Evolutionary conservation across 1,140 invertebrate species (phyloP).

Genomic region (Ctenoplectra terminalis): DNA sequence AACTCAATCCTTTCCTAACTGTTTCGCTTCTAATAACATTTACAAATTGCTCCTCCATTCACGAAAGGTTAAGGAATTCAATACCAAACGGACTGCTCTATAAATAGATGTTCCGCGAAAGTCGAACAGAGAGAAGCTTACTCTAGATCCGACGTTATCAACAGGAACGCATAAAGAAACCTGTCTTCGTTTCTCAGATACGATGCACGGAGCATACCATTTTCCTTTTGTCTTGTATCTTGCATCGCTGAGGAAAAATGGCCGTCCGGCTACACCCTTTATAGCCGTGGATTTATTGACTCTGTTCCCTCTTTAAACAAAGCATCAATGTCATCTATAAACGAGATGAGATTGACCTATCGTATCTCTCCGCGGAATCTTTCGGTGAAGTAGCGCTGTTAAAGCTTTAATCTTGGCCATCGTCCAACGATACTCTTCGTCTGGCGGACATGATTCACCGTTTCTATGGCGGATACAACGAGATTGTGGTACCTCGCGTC

Average conservation of each 20-base stretch:
- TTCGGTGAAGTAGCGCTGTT: conserved; percentile 2
- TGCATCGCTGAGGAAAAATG: neutral
- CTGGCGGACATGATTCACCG: neutral
- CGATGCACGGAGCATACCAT: neutral
- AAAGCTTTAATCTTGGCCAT: conserved; percentile 31
- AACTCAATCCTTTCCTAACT: too few relatives aligned
- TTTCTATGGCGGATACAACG: neutral
- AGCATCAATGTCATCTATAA: conserved; percentile 27
- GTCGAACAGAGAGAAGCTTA: neutral
- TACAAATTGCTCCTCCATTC: neutral
- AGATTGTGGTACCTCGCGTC: neutral
- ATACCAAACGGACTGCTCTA: neutral
- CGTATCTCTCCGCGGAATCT: conserved; percentile 2
- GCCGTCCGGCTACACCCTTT: neutral
- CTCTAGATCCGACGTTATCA: neutral
- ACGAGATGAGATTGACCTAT: conserved; percentile 42
- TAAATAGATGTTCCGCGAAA: neutral
- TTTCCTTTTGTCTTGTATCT: neutral
- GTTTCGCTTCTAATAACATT: too few relatives aligned
- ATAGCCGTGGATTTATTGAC: conserved; percentile 8
- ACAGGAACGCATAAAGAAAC: neutral
- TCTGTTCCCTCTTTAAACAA: conserved; percentile 27
- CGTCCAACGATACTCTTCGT: conserved; percentile 9
- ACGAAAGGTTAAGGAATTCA: neutral
- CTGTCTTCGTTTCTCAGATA: neutral